Evolutionary conservation across 2,888 invertebrate genomes (phyloP).

Genomic region (Eupeodes latifasciatus): DNA sequence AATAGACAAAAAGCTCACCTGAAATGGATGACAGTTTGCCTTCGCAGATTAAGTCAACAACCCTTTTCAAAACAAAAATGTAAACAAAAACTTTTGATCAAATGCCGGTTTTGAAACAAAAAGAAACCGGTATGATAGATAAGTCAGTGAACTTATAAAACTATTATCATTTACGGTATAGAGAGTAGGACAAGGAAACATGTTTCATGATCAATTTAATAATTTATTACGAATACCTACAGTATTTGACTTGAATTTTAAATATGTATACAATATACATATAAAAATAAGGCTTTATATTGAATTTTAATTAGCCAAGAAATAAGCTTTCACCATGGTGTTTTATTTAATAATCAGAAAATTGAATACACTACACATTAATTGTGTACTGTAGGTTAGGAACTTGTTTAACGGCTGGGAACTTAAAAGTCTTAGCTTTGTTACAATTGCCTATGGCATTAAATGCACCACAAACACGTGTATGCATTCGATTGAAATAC

Average conservation of each 20-base stretch:
- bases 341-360: background rate
- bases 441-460: no score
- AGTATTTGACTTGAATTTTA: conserved; percentile 22
- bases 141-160: conserved; percentile 50
- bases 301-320: background rate
- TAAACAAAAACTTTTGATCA: conserved; percentile 34
- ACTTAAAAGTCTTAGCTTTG: no score
- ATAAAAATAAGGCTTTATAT: background rate
- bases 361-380: background rate
- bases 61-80: conserved; percentile 2
- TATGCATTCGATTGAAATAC: no score
- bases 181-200: conserved; percentile 5
- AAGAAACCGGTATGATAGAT: conserved; percentile 21
- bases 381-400: no score
- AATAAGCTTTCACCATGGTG: background rate
- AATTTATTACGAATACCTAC: background rate
- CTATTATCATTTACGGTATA: conserved; percentile 1
- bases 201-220: background rate
- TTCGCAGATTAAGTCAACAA: background rate
- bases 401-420: no score
- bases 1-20: background rate
- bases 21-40: background rate
- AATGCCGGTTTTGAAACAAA: conserved; percentile 25
- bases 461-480: no score
- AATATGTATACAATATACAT: no score